Evolutionary conservation across 2,113 vertebrate species (phyloP).

Genomic region (Ammospiza nelsoni): DNA sequence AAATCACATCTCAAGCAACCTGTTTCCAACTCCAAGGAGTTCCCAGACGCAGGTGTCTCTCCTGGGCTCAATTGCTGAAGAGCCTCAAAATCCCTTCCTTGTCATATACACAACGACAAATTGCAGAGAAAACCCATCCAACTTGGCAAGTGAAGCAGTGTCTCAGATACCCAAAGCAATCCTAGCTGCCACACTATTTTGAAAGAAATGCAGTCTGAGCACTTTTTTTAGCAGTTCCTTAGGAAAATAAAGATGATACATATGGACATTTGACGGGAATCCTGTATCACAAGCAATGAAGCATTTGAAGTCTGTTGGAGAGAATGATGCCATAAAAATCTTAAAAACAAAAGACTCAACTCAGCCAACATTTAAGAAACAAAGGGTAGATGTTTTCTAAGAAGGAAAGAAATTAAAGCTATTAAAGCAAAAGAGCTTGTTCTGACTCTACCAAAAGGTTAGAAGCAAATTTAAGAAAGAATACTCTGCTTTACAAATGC

Average conservation of each 20-base stretch:
- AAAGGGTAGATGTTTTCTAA: neutral
- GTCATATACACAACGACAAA: neutral
- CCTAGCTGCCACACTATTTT: neutral
- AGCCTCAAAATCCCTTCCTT: neutral
- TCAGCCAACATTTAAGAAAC: neutral
- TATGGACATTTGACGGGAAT: neutral
- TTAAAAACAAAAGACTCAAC: neutral
- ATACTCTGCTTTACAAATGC: neutral
- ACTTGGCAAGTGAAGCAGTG: neutral
- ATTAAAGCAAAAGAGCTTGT: neutral
- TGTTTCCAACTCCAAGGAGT: neutral
- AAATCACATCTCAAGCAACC: neutral
- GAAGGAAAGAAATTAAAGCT: neutral
- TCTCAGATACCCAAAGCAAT: neutral
- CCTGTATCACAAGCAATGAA: neutral
- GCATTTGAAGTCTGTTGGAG: neutral
- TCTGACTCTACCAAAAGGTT: neutral
- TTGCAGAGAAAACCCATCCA: neutral
- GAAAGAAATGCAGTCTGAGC: neutral
- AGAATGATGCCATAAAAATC: neutral
- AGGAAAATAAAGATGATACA: constrained; percentile 3
- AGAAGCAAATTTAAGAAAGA: neutral
- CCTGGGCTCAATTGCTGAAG: neutral
- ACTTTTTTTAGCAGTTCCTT: neutral
- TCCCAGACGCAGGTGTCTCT: neutral